Evolutionary conservation across 1,140 invertebrate species (phyloP), one percentile per base, ranked within the genome.

Genomic region (Daktulosphaira vitifoliae): DNA sequence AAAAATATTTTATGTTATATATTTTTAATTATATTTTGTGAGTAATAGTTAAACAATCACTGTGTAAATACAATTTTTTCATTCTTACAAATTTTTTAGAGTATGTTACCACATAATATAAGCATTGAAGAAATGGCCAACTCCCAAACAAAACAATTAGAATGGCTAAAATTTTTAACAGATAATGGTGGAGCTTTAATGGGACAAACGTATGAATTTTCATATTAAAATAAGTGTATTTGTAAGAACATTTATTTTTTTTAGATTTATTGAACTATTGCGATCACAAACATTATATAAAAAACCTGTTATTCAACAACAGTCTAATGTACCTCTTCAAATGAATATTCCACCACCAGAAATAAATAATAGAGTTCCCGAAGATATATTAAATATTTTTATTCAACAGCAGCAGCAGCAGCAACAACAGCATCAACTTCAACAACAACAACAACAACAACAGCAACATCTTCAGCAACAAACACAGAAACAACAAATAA

Each of bases 161-260:
- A 71, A 69, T 74, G 77, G 77, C 76, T 75, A 50, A 73, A 72
- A n/a, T 76, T 76, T 67, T 62, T 79, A 3, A 54, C 75, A 37
- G 74, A 77, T 42, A 74, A 71, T n/a, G 71, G 71, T 38, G 76
- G 76, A 29, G 25, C 42, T 62, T 9, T 46, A 20, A 62, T 62
- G 56, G 56, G 39, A 33, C 56, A 62, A 62, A 62, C 44, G 56
- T 62, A 33, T 46, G 42, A n/a, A n/a, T n/a, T n/a, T n/a, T 62
- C 2, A n/a, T n/a, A n/a, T 44, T 33, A 48, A 1, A 22, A 46
- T 62, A 2, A 20, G 42, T 46, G 2, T 39, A 42, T 0, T 42
- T 37, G 1, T 39, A 56, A 25, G n/a, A 23, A n/a, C 46, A 15
- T 56, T 42, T 59, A 29, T 62, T 33, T 1, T 22, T 44, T 59